phyloP scores from a whole-genome alignment of 2,888 invertebrate species.

The Microctonus brassicae region DNA sequence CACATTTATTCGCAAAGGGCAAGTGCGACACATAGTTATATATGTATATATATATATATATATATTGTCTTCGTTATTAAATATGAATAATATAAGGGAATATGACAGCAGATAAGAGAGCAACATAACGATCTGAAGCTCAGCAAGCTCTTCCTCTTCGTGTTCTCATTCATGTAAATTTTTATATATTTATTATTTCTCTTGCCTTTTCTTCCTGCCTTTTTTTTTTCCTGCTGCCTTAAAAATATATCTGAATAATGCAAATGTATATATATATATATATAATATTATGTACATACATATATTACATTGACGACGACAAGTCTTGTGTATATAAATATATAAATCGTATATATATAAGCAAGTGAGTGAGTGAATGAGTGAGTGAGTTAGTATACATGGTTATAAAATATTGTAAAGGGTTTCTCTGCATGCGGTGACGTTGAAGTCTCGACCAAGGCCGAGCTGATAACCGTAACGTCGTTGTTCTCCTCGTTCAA shows the following conservation, averaged over 20 bases:
- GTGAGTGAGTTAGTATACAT: too few relatives aligned
- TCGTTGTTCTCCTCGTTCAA: neutral
- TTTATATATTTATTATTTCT: neutral
- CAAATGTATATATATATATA: too few relatives aligned
- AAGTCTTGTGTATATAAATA: neutral
- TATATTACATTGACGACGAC: constrained; percentile 43
- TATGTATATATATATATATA: too few relatives aligned
- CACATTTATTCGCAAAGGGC: neutral
- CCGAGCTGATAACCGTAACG: constrained; percentile 13
- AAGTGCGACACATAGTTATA: constrained; percentile 4
- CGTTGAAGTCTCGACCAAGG: constrained; percentile 8
- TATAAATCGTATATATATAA: neutral
- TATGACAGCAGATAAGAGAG: constrained; percentile 61
- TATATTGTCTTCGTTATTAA: constrained; percentile 17
- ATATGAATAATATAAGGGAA: constrained; percentile 14
- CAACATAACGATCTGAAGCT: constrained; percentile 58
- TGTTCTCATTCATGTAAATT: constrained; percentile 65
- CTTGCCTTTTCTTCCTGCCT: neutral
- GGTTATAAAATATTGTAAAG: constrained; percentile 6
- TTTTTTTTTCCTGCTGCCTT: too few relatives aligned
- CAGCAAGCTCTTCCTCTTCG: neutral
- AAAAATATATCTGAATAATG: constrained; percentile 63
- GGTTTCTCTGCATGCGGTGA: neutral
- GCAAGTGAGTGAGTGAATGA: neutral
- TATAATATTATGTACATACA: too few relatives aligned